Percentiles rank a stretch among this genome's conserved stretches.
phyloP scores from a whole-genome alignment of 2,113 vertebrate species.

The Elanoides forficatus region DNA sequence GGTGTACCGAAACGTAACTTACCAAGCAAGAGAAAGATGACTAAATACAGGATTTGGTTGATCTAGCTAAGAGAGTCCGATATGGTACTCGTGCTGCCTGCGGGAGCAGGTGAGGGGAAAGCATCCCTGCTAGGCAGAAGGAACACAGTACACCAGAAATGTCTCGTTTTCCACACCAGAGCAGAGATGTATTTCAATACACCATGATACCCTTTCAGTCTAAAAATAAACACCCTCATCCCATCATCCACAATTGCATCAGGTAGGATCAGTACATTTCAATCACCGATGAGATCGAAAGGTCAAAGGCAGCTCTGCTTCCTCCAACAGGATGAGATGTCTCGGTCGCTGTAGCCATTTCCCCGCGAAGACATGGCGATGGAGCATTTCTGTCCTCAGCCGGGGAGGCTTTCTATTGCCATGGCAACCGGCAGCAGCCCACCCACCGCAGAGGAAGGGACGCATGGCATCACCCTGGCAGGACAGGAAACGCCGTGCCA shows the following conservation, averaged over 20 bases:
- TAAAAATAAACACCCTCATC: not conserved
- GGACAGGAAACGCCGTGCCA: slow-evolving; percentile 59
- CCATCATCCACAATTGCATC: not conserved
- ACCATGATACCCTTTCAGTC: not conserved
- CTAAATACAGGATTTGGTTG: not conserved
- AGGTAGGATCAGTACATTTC: not conserved
- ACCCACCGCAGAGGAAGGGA: slow-evolving; percentile 56
- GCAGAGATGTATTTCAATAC: not conserved
- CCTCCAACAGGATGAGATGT: not conserved
- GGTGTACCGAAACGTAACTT: not conserved
- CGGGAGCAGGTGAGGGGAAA: not conserved
- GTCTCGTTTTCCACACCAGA: not conserved
- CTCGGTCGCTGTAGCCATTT: not conserved
- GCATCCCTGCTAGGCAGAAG: not conserved
- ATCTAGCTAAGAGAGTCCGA: not conserved
- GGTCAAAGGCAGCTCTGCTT: not conserved
- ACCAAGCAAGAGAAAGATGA: not conserved
- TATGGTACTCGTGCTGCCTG: rapidly evolving
- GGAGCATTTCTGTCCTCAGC: slow-evolving; percentile 28
- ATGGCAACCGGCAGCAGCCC: slow-evolving; percentile 74
- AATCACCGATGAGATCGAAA: not conserved
- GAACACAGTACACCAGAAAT: not conserved
- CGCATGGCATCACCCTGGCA: not conserved
- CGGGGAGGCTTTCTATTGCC: slow-evolving; percentile 60
- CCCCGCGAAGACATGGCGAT: not conserved